phyloP scores from a whole-genome alignment of 1,140 invertebrate species.

The Lysiphlebus fabarum region DNA sequence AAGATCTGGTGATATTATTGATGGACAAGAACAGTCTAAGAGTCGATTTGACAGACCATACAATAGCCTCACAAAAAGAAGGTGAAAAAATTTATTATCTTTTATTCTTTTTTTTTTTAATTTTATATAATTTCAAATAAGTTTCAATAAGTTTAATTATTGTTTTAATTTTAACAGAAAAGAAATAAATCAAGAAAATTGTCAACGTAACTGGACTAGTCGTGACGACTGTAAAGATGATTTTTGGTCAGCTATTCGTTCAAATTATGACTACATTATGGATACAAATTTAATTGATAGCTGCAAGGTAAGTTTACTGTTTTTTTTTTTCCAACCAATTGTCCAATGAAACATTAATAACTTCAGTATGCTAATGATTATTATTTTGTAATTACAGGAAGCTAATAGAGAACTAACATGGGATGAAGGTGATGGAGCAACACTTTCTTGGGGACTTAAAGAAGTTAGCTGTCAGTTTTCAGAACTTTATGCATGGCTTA shows the following conservation, averaged over 20 bases:
- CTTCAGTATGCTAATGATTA: background rate
- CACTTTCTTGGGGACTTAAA: slow-evolving; percentile 66
- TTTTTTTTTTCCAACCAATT: background rate
- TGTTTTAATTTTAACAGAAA: slow-evolving; percentile 43
- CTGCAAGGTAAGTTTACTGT: slow-evolving; percentile 63
- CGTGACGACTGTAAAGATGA: slow-evolving; percentile 71
- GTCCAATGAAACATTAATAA: background rate
- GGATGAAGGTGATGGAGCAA: slow-evolving; percentile 60
- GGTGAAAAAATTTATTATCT: slow-evolving; percentile 36
- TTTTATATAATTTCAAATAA: too few species aligned
- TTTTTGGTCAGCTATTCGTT: slow-evolving; percentile 83
- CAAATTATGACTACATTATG: slow-evolving; percentile 91
- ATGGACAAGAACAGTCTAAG: slow-evolving; percentile 55
- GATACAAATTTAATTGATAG: slow-evolving; percentile 87
- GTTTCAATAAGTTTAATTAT: background rate
- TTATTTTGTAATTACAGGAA: slow-evolving; percentile 56
- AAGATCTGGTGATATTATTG: slow-evolving; percentile 53
- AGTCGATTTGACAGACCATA: slow-evolving; percentile 59
- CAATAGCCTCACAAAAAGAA: slow-evolving; percentile 68
- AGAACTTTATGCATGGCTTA: slow-evolving; percentile 77
- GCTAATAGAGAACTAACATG: slow-evolving; percentile 72
- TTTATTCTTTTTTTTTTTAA: slow-evolving; percentile 17
- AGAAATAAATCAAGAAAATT: slow-evolving; percentile 63
- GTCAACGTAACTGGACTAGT: slow-evolving; percentile 70
- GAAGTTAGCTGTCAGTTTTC: slow-evolving; percentile 77